phyloP scores from a whole-genome alignment of 2,113 vertebrate genomes.

The Taxidea taxus region DNA sequence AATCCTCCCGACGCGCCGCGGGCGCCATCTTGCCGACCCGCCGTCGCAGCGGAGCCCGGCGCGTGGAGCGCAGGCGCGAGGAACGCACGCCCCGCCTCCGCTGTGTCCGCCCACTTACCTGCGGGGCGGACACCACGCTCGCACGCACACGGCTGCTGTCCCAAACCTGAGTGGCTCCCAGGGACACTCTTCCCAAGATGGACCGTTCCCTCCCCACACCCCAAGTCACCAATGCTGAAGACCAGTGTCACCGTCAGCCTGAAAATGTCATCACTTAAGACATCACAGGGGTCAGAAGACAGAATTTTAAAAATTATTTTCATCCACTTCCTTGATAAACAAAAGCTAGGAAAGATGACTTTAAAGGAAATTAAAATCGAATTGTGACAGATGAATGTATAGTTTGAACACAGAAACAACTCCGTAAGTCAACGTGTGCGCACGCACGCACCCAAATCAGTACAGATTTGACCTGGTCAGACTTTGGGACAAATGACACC shows the following conservation, averaged over 20 bases:
- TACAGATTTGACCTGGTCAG: neutral
- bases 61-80: rapidly evolving
- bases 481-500: neutral
- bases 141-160: neutral
- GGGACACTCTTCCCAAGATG: neutral
- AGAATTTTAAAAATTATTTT: neutral
- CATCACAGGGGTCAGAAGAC: neutral
- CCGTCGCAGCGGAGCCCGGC: neutral
- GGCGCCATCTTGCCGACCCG: neutral
- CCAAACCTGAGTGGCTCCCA: too few relatives aligned
- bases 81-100: rapidly evolving
- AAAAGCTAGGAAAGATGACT: neutral
- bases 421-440: neutral
- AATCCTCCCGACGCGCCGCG: rapidly evolving
- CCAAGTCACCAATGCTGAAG: neutral
- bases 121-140: rapidly evolving
- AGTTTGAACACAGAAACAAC: neutral
- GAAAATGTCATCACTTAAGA: neutral
- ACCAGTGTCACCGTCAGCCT: neutral
- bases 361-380: neutral
- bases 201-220: neutral
- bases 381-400: neutral
- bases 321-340: neutral
- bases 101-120: neutral
- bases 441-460: rapidly evolving